Conservation (phyloP, 2,113 vertebrate species). For the Athene noctua region DNA sequence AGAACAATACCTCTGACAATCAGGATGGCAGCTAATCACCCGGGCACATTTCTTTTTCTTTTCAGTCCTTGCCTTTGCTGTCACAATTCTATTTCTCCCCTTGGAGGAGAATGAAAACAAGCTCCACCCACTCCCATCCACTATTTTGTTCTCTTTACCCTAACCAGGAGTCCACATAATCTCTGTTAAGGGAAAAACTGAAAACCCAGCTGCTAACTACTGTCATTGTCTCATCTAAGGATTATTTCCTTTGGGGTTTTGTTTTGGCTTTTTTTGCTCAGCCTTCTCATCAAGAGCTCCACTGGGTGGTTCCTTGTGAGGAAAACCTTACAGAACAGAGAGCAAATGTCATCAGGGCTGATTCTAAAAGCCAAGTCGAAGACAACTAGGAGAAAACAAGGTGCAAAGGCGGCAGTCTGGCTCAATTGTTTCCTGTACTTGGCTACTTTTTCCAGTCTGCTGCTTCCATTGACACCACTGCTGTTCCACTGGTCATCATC, state of each 20-base stretch:
- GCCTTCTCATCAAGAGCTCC: accelerated
- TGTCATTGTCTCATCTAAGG: background rate
- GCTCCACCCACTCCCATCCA: background rate
- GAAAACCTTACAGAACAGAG: background rate
- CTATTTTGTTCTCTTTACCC: background rate
- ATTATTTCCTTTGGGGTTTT: background rate
- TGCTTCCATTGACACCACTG: accelerated
- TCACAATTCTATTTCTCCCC: background rate
- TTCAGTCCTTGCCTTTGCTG: background rate
- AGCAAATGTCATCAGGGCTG: background rate
- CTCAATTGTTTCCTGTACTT: background rate
- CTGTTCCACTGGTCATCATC: background rate
- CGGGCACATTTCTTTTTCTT: background rate
- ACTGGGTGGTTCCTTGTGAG: background rate
- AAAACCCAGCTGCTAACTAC: background rate
- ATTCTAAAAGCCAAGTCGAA: background rate
- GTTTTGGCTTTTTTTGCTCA: background rate
- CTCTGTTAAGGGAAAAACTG: background rate
- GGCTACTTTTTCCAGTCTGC: background rate
- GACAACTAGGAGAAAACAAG: background rate
- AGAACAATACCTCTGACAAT: background rate
- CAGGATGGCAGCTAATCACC: background rate
- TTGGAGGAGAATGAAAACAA: background rate
- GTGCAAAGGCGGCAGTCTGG: background rate
- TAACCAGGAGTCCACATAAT: background rate